Conservation (phyloP, 2,797 vertebrate genomes). For the Sylvia borin region DNA sequence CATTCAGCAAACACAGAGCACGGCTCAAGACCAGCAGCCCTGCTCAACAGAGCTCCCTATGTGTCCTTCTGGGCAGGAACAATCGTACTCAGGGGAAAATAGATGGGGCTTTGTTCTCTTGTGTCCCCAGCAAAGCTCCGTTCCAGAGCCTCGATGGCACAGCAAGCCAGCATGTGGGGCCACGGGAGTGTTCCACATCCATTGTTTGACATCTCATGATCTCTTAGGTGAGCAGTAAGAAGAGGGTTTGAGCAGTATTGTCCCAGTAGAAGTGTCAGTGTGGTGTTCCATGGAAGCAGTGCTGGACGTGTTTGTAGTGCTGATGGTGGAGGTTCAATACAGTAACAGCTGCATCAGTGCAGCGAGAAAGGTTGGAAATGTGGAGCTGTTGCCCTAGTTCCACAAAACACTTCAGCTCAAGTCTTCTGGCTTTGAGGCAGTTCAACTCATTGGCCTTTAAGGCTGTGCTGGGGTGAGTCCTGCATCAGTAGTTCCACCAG, state of each 20-base stretch:
- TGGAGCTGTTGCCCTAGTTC: neutral
- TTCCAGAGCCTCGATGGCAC: conserved; percentile 23
- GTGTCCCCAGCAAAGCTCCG: neutral
- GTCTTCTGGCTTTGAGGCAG: neutral
- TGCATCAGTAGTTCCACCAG: neutral
- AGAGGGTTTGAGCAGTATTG: neutral
- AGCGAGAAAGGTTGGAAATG: rapidly evolving
- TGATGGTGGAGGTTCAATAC: neutral
- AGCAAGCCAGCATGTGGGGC: neutral
- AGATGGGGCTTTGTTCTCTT: neutral
- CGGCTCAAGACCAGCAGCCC: neutral
- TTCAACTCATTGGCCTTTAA: neutral
- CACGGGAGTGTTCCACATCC: neutral
- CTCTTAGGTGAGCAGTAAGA: neutral
- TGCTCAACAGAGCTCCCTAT: neutral
- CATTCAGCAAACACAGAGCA: neutral
- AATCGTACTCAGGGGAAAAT: neutral
- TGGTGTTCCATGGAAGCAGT: rapidly evolving
- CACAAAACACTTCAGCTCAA: rapidly evolving
- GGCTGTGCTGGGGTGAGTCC: neutral
- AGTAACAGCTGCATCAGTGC: rapidly evolving
- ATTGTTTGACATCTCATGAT: neutral
- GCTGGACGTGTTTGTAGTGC: neutral
- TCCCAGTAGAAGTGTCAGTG: neutral
- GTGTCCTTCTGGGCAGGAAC: neutral